Evolutionary conservation across 2,888 invertebrate species (phyloP), one percentile per base, ranked within the genome.

Genomic region (Cremastinae sp.): DNA sequence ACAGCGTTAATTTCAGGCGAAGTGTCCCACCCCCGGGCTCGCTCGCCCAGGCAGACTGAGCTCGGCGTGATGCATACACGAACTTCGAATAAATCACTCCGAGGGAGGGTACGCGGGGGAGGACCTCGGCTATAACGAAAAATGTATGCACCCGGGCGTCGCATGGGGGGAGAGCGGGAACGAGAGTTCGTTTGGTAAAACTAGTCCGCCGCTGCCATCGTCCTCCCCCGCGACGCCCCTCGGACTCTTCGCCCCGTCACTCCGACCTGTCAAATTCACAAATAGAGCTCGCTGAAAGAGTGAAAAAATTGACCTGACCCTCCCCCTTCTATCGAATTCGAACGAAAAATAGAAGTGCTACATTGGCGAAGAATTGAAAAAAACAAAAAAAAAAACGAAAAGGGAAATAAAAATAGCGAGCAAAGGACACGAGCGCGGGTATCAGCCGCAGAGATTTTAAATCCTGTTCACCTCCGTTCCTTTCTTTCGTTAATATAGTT

Each of bases 21-120:
- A 56, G 54, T 28, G 41, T 49, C 38, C 9, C 43, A 38, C 66
- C 16, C 43, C 2, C 16, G 20, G 3, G 28, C 38, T 45, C 51
- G 43, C 51, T 36, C n/a, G 14, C 12, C 41, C 51, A 53, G 38
- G 14, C 22, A 51, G 36, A 54, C 45, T 41, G 28, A 36, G 36
- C 51, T 56, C 22, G 22, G 69, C 41, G 43, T 69, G 56, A 68
- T 64, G 61, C 47, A 64, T 59, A 51, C 64, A 45, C 70, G 74
- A 74, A 66, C 59, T 66, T 62, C 66, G 75, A 79, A 79, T 79
- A 77, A 79, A 79, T 79, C 77, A 79, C 73, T 61, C 64, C 65
- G 56, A 61, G 51, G 58, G 43, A 28, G 49, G 14, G 43, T 56
- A 47, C 45, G 41, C 41, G 45, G 41, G 16, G 34, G 66, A 43